Percentiles rank a stretch among this genome's conserved stretches.
phyloP scores from a whole-genome alignment of 1,140 invertebrate genomes.

The Polyergus mexicanus region DNA sequence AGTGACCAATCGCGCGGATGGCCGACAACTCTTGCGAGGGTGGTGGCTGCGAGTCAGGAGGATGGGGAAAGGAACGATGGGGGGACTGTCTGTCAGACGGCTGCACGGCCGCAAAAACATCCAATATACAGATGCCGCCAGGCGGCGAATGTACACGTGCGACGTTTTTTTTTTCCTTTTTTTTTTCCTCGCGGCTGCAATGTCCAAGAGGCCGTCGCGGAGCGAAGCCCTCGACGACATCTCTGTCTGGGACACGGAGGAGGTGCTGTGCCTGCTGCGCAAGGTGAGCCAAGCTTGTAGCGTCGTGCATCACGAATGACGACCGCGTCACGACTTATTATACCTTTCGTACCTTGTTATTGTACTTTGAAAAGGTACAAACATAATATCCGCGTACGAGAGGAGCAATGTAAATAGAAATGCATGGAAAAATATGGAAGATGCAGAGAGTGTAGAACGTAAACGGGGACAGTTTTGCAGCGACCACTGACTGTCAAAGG shows the following conservation, averaged over 20 bases:
- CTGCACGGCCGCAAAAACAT: conserved; percentile 77
- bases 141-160: conserved; percentile 78
- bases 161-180: conserved; percentile 38
- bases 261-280: conserved; percentile 78
- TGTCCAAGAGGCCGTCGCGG: conserved; percentile 76
- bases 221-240: conserved; percentile 79
- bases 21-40: background rate
- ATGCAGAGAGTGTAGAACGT: background rate
- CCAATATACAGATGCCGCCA: conserved; percentile 76
- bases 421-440: no score
- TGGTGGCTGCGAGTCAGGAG: conserved; percentile 5
- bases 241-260: conserved; percentile 79
- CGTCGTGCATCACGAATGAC: no score
- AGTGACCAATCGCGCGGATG: conserved; percentile 67
- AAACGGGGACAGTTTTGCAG: background rate
- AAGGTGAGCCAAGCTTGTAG: conserved; percentile 80
- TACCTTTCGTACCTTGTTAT: background rate
- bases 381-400: background rate
- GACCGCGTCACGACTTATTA: background rate
- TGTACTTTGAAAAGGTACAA: background rate
- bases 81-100: conserved; percentile 60
- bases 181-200: conserved; percentile 72
- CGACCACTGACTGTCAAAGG: conserved; percentile 21
- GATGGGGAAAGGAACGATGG: conserved; percentile 29
- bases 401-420: background rate